A percentile compares a stretch with the other conserved stretches of the same genome.
Conservation (phyloP, 2,113 vertebrate species). For the Chloroceryle aenea region DNA sequence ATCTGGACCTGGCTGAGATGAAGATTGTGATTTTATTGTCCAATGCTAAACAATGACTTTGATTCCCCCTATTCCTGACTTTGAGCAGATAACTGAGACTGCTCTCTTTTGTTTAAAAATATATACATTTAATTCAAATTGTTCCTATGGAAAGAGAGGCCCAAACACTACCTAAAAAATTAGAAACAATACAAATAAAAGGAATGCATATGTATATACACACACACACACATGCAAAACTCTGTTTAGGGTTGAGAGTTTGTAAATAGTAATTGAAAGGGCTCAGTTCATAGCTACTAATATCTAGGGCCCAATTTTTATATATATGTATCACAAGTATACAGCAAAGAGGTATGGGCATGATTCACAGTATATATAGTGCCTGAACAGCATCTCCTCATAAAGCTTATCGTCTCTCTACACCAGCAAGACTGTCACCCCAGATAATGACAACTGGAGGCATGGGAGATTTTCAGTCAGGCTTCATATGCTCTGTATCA, state of each 20-base stretch:
- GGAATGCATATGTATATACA: background rate
- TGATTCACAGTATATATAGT: background rate
- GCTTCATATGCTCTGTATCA: background rate
- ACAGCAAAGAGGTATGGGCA: background rate
- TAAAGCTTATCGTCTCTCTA: background rate
- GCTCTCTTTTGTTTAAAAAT: background rate
- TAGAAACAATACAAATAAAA: background rate
- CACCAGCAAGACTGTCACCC: background rate
- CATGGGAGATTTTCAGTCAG: background rate
- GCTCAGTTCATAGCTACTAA: background rate
- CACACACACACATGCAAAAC: accelerated
- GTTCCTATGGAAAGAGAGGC: background rate
- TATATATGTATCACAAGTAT: background rate
- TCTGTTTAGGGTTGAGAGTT: background rate
- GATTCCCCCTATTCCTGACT: background rate
- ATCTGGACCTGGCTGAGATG: background rate
- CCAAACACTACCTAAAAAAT: background rate
- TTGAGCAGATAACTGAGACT: background rate
- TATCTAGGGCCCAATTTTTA: background rate
- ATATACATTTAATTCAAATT: background rate
- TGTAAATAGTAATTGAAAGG: background rate
- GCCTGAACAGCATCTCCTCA: background rate
- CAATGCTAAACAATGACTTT: background rate
- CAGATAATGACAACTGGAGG: background rate
- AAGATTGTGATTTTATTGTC: background rate